phyloP scores from a whole-genome alignment of 2,113 vertebrate genomes.

The Hippocampus guttulatus region DNA sequence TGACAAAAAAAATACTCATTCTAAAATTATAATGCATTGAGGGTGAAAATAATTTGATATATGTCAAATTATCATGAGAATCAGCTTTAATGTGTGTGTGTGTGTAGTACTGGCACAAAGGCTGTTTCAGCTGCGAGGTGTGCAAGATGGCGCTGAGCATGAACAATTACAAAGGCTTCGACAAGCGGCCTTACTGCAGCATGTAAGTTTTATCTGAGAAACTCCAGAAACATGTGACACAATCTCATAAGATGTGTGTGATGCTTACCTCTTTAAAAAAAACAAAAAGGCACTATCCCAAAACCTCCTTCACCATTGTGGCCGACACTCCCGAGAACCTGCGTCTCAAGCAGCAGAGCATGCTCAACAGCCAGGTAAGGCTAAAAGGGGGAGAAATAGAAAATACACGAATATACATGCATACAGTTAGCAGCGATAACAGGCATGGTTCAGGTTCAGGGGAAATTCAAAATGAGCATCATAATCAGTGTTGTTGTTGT shows the following conservation, averaged over 20 bases:
- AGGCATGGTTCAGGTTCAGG: background rate
- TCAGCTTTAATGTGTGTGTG: background rate
- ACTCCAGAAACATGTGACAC: background rate
- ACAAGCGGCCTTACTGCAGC: slow-evolving; percentile 97
- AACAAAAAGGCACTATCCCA: slow-evolving; percentile 84
- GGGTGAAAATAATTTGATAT: too few relatives aligned
- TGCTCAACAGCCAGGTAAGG: slow-evolving; percentile 92
- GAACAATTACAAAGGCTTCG: slow-evolving; percentile 98
- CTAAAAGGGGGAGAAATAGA: background rate
- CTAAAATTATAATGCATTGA: too few relatives aligned
- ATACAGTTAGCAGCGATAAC: background rate
- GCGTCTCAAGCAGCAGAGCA: slow-evolving; percentile 91
- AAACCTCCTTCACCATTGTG: slow-evolving; percentile 94
- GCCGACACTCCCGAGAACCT: slow-evolving; percentile 94
- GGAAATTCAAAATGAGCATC: too few relatives aligned
- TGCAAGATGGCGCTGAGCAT: slow-evolving; percentile 99
- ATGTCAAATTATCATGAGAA: background rate
- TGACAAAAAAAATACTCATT: background rate
- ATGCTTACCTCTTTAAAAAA: background rate
- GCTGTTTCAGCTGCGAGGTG: slow-evolving; percentile 96
- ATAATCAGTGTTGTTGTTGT: background rate
- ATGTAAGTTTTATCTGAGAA: slow-evolving; percentile 77
- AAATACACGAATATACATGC: background rate
- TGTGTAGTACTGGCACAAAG: slow-evolving; percentile 94
- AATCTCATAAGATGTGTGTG: background rate